Base-by-base conservation (phyloP, 2,888 invertebrate species). In the Masnerella sp. region DNA sequence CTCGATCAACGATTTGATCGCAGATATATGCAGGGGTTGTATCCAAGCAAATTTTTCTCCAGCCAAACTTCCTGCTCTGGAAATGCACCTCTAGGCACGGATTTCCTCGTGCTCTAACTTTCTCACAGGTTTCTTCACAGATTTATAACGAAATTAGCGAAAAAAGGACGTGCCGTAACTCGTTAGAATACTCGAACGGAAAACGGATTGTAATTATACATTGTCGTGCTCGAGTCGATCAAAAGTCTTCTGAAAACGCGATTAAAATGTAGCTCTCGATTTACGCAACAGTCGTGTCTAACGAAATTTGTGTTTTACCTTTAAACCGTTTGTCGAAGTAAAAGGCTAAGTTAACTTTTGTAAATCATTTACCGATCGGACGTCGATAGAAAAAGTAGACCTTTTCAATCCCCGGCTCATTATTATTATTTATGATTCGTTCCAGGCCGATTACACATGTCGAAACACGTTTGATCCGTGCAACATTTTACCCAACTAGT, bases 171-270 rank as follows among this genome's bases (percentile, higher is more conserved):
- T 4, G 36, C 1, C 8, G 4, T 11, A 14, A 52, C 30, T 11
- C 30, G 25, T 14, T 8, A 8, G 5, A 52, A 18, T 1, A 12
- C 4, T 64, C 22, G 14, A 34, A 17, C 36, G 14, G 20, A 32
- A 28, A 54, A 17, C 32, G 11, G 38, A 36, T 54, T 15, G 18
- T 54, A 56, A 62, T 70, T 62, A 56, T 56, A 69, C 51, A 61
- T 54, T 61, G 59, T 61, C 59, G 45, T 36, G 54, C 28, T 61
- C 59, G n/a, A n/a, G n/a, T n/a, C n/a, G n/a, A n/a, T n/a, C 25
- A 59, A 18, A 51, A 43, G 51, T 52, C 18, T 42, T 58, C 43
- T 51, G 7, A 28, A 12, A 51, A 25, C 43, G 43, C 18, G 49
- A 58, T 49, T 51, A 49, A 58, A 67, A 51, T 58, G 18, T 54